Evolutionary conservation across 2,113 vertebrate genomes (phyloP), one percentile per base, ranked within the genome.

Genomic region (Crotalus viridis): DNA sequence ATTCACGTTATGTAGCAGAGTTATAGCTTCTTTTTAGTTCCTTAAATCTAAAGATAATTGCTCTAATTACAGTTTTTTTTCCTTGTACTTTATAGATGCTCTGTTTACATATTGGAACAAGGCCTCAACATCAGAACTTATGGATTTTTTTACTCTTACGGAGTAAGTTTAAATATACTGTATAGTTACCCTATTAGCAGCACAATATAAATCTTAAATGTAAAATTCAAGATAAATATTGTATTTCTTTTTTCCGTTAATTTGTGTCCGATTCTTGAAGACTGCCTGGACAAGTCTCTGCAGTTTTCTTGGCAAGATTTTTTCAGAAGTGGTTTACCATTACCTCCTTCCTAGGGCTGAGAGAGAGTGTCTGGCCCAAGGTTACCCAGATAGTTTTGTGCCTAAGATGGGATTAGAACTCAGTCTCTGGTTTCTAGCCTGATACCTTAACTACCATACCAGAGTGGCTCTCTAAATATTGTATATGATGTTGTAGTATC

Each of bases 21-120:
- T 51, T 57, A 26, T 81, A 56, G 15, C 39, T 57, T 5, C 13
- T 5, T 19, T 5, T 12, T 88, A 28, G 19, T 2, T 56, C 33
- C 39, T 85, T 89, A 89, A 81, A 28, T n/a, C 10, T 89, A 81
- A 52, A 81, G 52, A 81, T 74, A 26, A 89, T 43, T 56, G 52
- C 10, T 94, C 17, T 91, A 91, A 89, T 97, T 24, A 95, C 56
- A 26, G 12, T 17, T 91, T 95, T 91, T 90, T 91, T 94, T 33
- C 81, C 91, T 85, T 94, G 95, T 26, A 2, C 92, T 95, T 97
- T 96, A 52, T 96, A 99, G 99, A 99, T 87, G 99, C 99, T 1
- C 96, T 99, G 94, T 99, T 99, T 97, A 99, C 98, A 0, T 99
- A 99, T 93, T 99, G 99, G 99, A 99, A 99, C 97, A 99, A 99